Evolutionary conservation across 2,888 invertebrate genomes (phyloP).

Genomic region (Pristionchus fissidentatus): DNA sequence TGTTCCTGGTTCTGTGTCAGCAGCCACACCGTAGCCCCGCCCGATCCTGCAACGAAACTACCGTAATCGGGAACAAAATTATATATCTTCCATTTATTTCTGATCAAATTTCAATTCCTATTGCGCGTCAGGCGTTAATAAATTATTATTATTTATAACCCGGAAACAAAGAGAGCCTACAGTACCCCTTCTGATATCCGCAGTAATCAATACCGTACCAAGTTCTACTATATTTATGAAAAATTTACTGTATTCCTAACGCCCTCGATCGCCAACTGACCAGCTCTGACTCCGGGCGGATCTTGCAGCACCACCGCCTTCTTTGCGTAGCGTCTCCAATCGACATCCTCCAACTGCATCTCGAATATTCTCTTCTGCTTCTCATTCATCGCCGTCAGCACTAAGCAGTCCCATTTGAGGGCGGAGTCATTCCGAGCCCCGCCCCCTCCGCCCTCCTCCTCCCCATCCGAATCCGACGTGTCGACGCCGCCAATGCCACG

Average conservation of each 20-base stretch:
- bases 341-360: background rate
- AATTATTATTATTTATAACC: background rate
- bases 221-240: background rate
- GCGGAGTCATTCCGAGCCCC: no score
- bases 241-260: background rate
- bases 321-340: background rate
- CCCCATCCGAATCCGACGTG: background rate
- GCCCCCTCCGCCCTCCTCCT: background rate
- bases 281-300: slow-evolving; percentile 28
- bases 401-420: slow-evolving; percentile 57
- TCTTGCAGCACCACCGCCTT: background rate
- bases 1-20: slow-evolving; percentile 4
- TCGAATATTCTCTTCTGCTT: slow-evolving; percentile 50
- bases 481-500: background rate
- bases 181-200: background rate
- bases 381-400: slow-evolving; percentile 58
- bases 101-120: no score
- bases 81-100: no score
- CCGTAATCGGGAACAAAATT: background rate
- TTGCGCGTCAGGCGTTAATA: no score
- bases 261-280: background rate
- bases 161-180: background rate
- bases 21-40: slow-evolving; percentile 57
- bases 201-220: background rate
- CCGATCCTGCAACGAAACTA: slow-evolving; percentile 53